Conservation (phyloP, 2,888 invertebrate species). For the Eristalis pertinax region DNA sequence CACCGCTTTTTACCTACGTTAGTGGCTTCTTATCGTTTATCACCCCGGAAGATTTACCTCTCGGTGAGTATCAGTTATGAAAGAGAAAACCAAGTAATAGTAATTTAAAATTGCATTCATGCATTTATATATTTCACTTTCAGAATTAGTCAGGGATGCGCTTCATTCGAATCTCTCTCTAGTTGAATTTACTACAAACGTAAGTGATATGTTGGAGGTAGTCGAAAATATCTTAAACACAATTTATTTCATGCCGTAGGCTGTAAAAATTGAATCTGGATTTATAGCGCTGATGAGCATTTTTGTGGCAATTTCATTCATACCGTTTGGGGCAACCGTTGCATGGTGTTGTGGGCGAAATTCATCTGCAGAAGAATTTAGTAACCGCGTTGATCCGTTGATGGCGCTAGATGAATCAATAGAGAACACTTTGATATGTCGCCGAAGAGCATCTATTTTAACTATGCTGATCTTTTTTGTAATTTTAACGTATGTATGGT, state of each 20-base stretch:
- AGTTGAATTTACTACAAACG: slow-evolving; percentile 79
- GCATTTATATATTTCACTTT: background rate
- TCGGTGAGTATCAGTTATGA: slow-evolving; percentile 76
- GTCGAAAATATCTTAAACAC: background rate
- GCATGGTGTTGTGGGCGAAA: slow-evolving; percentile 81
- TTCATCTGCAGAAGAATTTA: slow-evolving; percentile 82
- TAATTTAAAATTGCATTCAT: background rate
- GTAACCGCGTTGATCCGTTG: slow-evolving; percentile 76
- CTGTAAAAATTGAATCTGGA: slow-evolving; percentile 87
- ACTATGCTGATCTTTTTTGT: slow-evolving; percentile 79
- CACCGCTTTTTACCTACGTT: slow-evolving; percentile 80
- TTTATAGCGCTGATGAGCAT: slow-evolving; percentile 85
- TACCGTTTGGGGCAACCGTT: slow-evolving; percentile 85
- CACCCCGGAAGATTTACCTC: slow-evolving; percentile 81
- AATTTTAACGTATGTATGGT: slow-evolving; percentile 77
- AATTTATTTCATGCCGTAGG: slow-evolving; percentile 82
- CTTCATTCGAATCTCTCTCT: slow-evolving; percentile 80
- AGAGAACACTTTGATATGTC: slow-evolving; percentile 78
- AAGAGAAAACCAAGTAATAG: background rate
- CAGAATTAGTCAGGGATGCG: slow-evolving; percentile 80
- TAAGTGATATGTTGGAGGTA: slow-evolving; percentile 73
- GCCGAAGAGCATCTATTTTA: slow-evolving; percentile 77
- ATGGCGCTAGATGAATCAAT: slow-evolving; percentile 78
- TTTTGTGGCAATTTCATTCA: slow-evolving; percentile 85
- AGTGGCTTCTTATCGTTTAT: slow-evolving; percentile 81